A percentile compares a stretch with the other conserved stretches of the same genome.
phyloP scores from a whole-genome alignment of 2,888 invertebrate species.

The Prosopocoilus inquinatus region DNA sequence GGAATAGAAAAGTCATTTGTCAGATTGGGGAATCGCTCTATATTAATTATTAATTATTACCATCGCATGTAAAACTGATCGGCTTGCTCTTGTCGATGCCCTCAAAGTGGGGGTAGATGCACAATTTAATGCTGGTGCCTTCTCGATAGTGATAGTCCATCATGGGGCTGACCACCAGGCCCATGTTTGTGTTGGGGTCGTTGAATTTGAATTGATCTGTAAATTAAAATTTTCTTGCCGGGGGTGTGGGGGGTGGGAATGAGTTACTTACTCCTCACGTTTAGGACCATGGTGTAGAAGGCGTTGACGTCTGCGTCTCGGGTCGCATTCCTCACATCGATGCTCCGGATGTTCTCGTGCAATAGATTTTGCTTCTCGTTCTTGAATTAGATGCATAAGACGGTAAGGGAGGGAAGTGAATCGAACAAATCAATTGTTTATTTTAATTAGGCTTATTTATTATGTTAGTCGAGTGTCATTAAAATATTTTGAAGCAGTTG shows the following conservation, averaged over 20 bases:
- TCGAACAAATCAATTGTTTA: slow-evolving; percentile 1
- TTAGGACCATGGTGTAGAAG: slow-evolving; percentile 80
- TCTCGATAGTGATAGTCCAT: slow-evolving; percentile 75
- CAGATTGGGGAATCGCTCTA: not conserved
- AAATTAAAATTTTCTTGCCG: not conserved
- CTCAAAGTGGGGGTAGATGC: slow-evolving; percentile 66
- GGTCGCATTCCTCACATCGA: slow-evolving; percentile 55
- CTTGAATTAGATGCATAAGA: slow-evolving; percentile 31
- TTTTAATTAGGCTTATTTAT: not conserved
- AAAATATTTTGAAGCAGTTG: too few species aligned
- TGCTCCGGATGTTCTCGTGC: slow-evolving; percentile 67
- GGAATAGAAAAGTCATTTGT: too few species aligned
- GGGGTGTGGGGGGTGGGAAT: slow-evolving; percentile 53
- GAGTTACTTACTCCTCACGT: slow-evolving; percentile 70
- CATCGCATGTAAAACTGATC: slow-evolving; percentile 88
- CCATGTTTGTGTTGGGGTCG: slow-evolving; percentile 79
- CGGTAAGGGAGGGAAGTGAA: not conserved
- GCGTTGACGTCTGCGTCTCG: slow-evolving; percentile 74
- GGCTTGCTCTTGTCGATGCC: slow-evolving; percentile 56
- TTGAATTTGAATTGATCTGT: slow-evolving; percentile 70
- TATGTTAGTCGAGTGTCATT: too few species aligned
- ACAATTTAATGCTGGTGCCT: slow-evolving; percentile 84
- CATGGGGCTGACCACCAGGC: slow-evolving; percentile 84
- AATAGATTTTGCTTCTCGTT: slow-evolving; percentile 60
- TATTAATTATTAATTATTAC: too few species aligned